A percentile compares a stretch with the other conserved stretches of the same genome.
Evolutionary conservation across 1,140 invertebrate species (phyloP).

Genomic region (Drosophila tristis): DNA sequence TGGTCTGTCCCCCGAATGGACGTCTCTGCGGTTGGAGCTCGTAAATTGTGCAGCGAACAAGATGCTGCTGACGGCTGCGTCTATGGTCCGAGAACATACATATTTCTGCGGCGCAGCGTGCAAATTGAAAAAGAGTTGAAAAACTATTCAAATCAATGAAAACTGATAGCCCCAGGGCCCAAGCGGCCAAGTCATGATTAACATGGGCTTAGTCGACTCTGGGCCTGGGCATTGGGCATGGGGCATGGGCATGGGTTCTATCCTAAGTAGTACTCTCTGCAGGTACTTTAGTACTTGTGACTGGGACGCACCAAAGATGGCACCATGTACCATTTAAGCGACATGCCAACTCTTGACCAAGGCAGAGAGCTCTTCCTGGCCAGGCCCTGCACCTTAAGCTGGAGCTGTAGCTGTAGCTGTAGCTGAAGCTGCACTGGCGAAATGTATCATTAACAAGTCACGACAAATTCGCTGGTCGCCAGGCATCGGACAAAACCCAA

Average conservation of each 20-base stretch:
- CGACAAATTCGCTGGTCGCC: constrained; percentile 71
- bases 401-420: not conserved
- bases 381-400: constrained; percentile 6
- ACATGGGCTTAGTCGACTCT: constrained; percentile 47
- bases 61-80: constrained; percentile 51
- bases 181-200: constrained; percentile 64
- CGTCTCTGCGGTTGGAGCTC: constrained; percentile 29
- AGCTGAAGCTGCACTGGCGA: constrained; percentile 21
- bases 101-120: constrained; percentile 45
- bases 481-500: constrained; percentile 4
- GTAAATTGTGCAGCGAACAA: constrained; percentile 70
- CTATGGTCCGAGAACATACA: constrained; percentile 6
- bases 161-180: constrained; percentile 72
- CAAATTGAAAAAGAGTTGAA: constrained; percentile 67
- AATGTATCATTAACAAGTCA: constrained; percentile 83
- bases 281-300: not conserved
- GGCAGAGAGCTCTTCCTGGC: constrained; percentile 14
- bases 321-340: constrained; percentile 77
- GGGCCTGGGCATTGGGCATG: constrained; percentile 10
- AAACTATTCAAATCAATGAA: constrained; percentile 80
- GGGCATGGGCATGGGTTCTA: not conserved
- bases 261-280: constrained; percentile 26
- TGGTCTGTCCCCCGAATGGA: constrained; percentile 36
- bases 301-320: constrained; percentile 63
- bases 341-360: constrained; percentile 79